A percentile compares a stretch with the other conserved stretches of the same genome.
Evolutionary conservation across 2,113 vertebrate genomes (phyloP).

Genomic region (Ophthalmolycus amberensis): DNA sequence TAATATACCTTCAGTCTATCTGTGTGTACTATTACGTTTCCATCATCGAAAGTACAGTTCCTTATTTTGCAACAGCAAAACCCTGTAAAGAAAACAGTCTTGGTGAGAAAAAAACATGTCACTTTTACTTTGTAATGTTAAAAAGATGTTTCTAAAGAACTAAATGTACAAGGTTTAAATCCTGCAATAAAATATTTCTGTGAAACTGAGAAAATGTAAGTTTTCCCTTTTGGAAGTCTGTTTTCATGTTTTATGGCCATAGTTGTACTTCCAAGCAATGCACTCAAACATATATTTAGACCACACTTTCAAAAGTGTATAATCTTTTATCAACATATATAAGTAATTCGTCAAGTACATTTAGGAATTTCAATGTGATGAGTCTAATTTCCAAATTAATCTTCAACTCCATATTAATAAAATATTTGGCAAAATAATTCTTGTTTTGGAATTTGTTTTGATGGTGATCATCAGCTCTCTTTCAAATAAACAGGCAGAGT

Average conservation of each 20-base stretch:
- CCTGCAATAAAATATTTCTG: not conserved
- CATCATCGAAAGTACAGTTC: not conserved
- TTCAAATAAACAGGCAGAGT: constrained; percentile 13
- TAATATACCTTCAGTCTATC: not conserved
- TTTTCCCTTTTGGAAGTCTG: not conserved
- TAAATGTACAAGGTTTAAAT: not conserved
- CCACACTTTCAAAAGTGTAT: no score
- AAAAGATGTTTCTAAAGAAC: not conserved
- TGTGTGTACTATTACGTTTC: not conserved
- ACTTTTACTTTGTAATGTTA: not conserved
- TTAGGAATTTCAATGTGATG: not conserved
- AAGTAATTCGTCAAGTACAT: no score
- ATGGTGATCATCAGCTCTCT: not conserved
- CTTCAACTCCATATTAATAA: not conserved
- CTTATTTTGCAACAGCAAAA: not conserved
- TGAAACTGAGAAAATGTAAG: not conserved
- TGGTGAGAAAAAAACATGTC: not conserved
- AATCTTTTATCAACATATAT: no score
- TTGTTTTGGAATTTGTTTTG: not conserved
- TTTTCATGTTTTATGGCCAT: not conserved
- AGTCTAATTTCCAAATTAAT: not conserved
- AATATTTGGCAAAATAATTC: not conserved
- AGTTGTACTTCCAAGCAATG: not conserved
- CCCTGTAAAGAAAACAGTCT: not conserved
- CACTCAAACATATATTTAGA: not conserved